Conservation (phyloP, 2,797 vertebrate species). For the Sebastes trivittatus region DNA sequence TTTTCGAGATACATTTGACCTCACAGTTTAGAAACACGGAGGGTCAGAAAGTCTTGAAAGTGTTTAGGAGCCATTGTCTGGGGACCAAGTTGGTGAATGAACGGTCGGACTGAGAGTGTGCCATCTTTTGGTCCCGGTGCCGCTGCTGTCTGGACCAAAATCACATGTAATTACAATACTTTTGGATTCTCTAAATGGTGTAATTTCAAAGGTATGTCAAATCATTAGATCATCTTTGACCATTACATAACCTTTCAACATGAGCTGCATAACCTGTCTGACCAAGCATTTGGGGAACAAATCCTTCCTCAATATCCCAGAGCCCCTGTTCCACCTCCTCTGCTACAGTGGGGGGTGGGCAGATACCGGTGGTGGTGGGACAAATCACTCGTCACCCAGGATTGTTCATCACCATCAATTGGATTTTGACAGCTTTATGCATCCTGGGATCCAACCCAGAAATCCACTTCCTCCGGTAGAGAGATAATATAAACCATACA, state of each 20-base stretch:
- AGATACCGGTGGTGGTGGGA: neutral
- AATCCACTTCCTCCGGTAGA: slow-evolving; percentile 55
- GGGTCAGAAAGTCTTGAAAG: neutral
- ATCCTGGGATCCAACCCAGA: slow-evolving; percentile 43
- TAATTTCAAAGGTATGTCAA: neutral
- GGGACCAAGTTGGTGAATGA: neutral
- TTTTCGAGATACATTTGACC: neutral
- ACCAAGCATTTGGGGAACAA: slow-evolving; percentile 3
- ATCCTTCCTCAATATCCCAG: slow-evolving; percentile 17
- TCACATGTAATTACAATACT: neutral
- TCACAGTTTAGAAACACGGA: neutral
- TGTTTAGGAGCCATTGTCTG: neutral
- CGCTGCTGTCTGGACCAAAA: neutral
- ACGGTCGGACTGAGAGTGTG: neutral
- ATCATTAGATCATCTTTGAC: neutral
- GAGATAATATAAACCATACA: slow-evolving; percentile 56
- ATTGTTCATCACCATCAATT: slow-evolving; percentile 54
- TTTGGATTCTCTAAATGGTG: neutral
- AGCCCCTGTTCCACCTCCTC: neutral
- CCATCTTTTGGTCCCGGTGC: neutral
- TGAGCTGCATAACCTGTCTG: neutral
- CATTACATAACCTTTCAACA: neutral
- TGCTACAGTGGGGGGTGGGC: neutral
- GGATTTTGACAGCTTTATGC: slow-evolving; percentile 63
- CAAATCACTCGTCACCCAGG: slow-evolving; percentile 19